Conservation (phyloP, 2,888 invertebrate species). For the Melieria omissa region DNA sequence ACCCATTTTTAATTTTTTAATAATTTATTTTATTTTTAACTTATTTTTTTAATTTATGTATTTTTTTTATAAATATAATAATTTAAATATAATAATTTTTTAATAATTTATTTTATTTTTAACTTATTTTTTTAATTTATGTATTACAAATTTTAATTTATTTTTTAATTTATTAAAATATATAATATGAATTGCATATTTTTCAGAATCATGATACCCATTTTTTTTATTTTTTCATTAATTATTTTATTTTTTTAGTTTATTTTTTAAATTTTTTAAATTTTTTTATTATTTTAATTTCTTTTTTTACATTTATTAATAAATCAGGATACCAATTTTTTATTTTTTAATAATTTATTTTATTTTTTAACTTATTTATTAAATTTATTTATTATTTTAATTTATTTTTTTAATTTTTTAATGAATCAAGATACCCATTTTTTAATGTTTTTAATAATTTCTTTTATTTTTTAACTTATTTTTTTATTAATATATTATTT, state of each 20-base stretch:
- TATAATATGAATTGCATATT: conserved; percentile 2
- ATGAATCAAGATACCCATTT: neutral
- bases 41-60: too few species aligned
- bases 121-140: neutral
- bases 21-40: too few species aligned
- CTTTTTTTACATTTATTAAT: neutral
- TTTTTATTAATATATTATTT: conserved; percentile 5
- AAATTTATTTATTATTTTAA: neutral
- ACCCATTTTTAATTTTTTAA: too few species aligned
- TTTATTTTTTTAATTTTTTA: neutral
- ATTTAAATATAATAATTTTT: too few species aligned
- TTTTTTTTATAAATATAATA: too few species aligned
- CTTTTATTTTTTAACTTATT: neutral
- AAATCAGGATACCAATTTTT: neutral
- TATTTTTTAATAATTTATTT: conserved; percentile 2
- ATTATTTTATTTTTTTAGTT: neutral
- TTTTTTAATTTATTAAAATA: neutral
- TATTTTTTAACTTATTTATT: too few species aligned
- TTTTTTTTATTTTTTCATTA: neutral
- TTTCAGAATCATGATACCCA: neutral
- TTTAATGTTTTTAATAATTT: neutral
- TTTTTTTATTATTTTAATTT: neutral
- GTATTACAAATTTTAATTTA: conserved; percentile 5
- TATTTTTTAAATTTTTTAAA: neutral
- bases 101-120: neutral